Percentiles rank a stretch among this genome's conserved stretches.
Evolutionary conservation across 2,888 invertebrate species (phyloP).

Genomic region (Folsomia manolachei): DNA sequence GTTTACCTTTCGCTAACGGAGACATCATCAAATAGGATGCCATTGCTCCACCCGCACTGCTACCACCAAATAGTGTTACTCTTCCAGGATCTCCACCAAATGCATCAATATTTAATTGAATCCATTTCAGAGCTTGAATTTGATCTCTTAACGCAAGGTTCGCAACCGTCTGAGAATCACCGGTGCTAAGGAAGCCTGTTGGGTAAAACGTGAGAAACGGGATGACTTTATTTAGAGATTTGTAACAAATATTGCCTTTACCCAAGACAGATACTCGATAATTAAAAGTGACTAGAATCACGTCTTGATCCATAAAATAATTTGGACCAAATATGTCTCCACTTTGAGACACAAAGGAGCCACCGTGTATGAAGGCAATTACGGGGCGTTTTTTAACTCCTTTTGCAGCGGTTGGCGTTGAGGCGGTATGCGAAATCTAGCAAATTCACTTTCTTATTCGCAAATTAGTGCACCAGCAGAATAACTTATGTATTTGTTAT

Average conservation of each 20-base stretch:
- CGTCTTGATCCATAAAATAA: slow-evolving; percentile 37
- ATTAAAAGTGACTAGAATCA: slow-evolving; percentile 37
- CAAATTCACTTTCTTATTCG: too few species aligned
- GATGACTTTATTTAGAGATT: not conserved
- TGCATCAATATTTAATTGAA: slow-evolving; percentile 29
- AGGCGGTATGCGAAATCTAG: not conserved
- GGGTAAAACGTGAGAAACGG: not conserved
- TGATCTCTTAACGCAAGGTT: slow-evolving; percentile 35
- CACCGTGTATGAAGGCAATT: slow-evolving; percentile 39
- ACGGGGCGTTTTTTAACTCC: slow-evolving; percentile 23
- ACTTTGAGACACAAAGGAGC: slow-evolving; percentile 35
- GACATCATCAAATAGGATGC: slow-evolving; percentile 33
- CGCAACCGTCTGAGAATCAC: slow-evolving; percentile 27
- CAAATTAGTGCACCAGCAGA: not conserved
- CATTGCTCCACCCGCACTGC: slow-evolving; percentile 32
- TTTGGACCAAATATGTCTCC: slow-evolving; percentile 28
- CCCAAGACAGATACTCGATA: slow-evolving; percentile 31
- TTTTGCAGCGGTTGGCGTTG: not conserved
- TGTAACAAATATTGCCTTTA: slow-evolving; percentile 1
- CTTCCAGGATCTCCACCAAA: slow-evolving; percentile 36
- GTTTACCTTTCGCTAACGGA: slow-evolving; percentile 31
- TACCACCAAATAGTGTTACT: slow-evolving; percentile 31
- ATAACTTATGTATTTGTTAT: not conserved
- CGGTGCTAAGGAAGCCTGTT: slow-evolving; percentile 32
- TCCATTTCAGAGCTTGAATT: slow-evolving; percentile 28